A percentile compares a stretch with the other conserved stretches of the same genome.
These are phyloP conservation scores for Blastobasis adustella DNA, from an alignment of 2,888 invertebrate species.

Conservation along the genomic window DNA sequence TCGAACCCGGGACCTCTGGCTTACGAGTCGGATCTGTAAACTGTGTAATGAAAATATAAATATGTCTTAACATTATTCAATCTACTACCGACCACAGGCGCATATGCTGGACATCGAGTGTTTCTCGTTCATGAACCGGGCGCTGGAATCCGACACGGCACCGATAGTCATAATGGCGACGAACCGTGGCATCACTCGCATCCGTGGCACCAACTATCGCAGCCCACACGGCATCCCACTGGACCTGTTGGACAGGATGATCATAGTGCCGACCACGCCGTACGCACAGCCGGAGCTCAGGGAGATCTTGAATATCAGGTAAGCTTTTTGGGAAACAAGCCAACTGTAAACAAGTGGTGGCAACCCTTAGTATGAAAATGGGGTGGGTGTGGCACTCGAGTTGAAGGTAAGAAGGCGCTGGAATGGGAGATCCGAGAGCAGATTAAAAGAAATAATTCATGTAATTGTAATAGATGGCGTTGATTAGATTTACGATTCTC, in stretches of 20 bases:
- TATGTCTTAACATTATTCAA: too few species aligned
- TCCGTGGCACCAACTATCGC: constrained; percentile 93
- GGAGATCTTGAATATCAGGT: constrained; percentile 92
- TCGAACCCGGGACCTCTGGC: too few species aligned
- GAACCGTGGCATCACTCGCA: constrained; percentile 95
- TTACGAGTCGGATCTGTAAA: too few species aligned
- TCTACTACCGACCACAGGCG: constrained; percentile 58
- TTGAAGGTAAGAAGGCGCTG: too few species aligned
- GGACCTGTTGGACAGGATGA: constrained; percentile 95
- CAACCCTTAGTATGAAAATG: too few species aligned
- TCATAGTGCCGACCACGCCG: constrained; percentile 93
- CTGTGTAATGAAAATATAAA: too few species aligned
- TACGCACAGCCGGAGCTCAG: constrained; percentile 92
- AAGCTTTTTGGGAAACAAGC: neutral
- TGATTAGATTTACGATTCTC: too few species aligned
- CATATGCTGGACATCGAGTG: constrained; percentile 99
- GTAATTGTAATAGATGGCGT: too few species aligned
- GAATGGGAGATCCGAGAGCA: too few species aligned
- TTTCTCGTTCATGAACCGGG: constrained; percentile 97
- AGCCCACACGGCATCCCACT: constrained; percentile 98
- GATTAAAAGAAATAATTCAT: too few species aligned
- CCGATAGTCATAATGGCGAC: constrained; percentile 99
- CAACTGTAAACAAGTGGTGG: too few species aligned
- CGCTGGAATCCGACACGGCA: constrained; percentile 96
- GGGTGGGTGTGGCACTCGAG: too few species aligned